Conservation (phyloP, 2,113 vertebrate genomes). For the Etheostoma cragini region DNA sequence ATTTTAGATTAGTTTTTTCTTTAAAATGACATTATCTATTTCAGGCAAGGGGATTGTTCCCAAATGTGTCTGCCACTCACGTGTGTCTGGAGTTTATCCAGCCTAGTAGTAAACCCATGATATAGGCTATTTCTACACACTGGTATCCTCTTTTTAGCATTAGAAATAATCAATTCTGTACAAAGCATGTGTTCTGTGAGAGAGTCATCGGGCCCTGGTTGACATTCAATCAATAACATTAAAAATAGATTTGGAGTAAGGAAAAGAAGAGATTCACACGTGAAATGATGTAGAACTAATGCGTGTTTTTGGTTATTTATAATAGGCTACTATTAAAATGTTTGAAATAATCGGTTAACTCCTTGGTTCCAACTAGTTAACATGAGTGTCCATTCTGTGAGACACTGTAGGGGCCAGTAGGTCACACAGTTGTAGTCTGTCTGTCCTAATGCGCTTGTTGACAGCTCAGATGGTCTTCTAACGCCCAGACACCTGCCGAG, state of each 20-base stretch:
- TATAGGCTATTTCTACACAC: background rate
- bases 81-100: conserved; percentile 11
- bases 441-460: conserved; percentile 43
- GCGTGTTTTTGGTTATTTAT: background rate
- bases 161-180: background rate
- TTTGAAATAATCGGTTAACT: background rate
- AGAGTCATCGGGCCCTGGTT: background rate
- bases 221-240: background rate
- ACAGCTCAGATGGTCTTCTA: conserved; percentile 37
- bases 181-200: background rate
- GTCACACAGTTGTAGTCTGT: conserved; percentile 9
- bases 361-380: background rate
- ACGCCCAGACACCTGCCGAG: conserved; percentile 41
- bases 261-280: background rate
- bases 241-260: background rate
- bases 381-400: background rate
- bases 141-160: background rate
- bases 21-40: background rate
- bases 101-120: conserved; percentile 1
- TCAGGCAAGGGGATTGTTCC: background rate
- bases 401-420: background rate
- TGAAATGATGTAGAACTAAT: background rate
- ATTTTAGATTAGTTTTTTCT: background rate
- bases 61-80: background rate
- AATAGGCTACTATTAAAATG: background rate